A percentile compares a stretch with the other conserved stretches of the same genome.
Conservation (phyloP, 2,113 vertebrate genomes). For the Actinemys pallida region DNA sequence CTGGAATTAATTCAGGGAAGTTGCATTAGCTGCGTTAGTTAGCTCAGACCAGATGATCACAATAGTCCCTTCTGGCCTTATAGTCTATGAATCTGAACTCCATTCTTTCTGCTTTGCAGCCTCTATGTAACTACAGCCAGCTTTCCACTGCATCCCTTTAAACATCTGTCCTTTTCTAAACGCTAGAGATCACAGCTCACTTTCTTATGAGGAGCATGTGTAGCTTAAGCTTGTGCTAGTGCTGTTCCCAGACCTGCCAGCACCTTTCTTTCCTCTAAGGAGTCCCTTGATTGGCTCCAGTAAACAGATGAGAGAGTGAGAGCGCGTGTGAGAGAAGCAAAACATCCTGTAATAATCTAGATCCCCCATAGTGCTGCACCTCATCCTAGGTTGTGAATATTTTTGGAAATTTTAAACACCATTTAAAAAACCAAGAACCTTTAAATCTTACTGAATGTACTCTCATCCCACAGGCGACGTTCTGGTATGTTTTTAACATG, state of each 20-base stretch:
- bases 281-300: not conserved
- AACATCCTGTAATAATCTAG: not conserved
- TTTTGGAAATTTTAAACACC: not conserved
- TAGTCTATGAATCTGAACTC: not conserved
- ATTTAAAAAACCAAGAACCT: not conserved
- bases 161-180: not conserved
- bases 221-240: not conserved
- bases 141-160: not conserved
- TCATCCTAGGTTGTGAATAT: not conserved
- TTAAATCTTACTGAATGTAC: not conserved
- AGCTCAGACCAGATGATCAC: not conserved
- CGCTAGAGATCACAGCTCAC: not conserved
- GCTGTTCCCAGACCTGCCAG: not conserved
- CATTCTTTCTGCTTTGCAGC: not conserved
- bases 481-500: not conserved
- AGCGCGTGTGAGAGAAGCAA: not conserved
- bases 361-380: not conserved
- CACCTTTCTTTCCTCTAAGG: not conserved
- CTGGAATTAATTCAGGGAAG: not conserved
- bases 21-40: not conserved
- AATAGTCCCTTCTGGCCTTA: not conserved
- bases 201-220: not conserved
- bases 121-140: not conserved
- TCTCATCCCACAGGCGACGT: no score
- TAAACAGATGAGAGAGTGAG: not conserved